Evolutionary conservation across 2,797 vertebrate genomes (phyloP).

Genomic region (Acanthurus leucopareius): DNA sequence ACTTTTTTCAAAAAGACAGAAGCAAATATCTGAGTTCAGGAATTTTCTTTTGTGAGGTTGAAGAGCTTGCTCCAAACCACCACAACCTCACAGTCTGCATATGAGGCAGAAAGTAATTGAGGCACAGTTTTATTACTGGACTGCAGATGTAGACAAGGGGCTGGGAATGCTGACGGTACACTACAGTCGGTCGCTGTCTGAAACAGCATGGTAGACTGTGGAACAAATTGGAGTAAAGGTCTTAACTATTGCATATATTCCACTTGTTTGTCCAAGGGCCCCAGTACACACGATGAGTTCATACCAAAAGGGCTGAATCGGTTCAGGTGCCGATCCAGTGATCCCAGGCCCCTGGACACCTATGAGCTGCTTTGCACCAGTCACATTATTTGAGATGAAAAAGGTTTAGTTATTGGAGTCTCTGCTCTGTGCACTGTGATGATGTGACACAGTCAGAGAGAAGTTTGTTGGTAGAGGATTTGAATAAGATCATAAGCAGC

Average conservation of each 20-base stretch:
- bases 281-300: constrained; percentile 13
- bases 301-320: not conserved
- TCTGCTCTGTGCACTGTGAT: constrained; percentile 32
- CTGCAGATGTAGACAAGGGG: constrained; percentile 20
- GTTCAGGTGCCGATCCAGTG: not conserved
- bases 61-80: not conserved
- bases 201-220: constrained; percentile 22
- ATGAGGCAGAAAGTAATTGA: constrained; percentile 63
- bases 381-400: constrained; percentile 30
- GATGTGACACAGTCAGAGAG: constrained; percentile 20
- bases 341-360: constrained; percentile 18
- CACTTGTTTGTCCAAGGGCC: constrained; percentile 57
- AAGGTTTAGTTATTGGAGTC: constrained; percentile 45
- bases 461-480: constrained; percentile 54
- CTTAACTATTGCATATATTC: constrained; percentile 79
- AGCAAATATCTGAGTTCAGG: constrained; percentile 16
- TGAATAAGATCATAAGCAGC: constrained; percentile 36
- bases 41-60: constrained; percentile 23
- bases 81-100: constrained; percentile 22
- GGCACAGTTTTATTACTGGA: constrained; percentile 54
- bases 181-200: constrained; percentile 22
- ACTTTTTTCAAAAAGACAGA: constrained; percentile 27
- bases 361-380: constrained; percentile 41
- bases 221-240: constrained; percentile 57
- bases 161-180: constrained; percentile 19